Evolutionary conservation across 2,113 vertebrate species (phyloP).

Genomic region (Nettapus auritus): DNA sequence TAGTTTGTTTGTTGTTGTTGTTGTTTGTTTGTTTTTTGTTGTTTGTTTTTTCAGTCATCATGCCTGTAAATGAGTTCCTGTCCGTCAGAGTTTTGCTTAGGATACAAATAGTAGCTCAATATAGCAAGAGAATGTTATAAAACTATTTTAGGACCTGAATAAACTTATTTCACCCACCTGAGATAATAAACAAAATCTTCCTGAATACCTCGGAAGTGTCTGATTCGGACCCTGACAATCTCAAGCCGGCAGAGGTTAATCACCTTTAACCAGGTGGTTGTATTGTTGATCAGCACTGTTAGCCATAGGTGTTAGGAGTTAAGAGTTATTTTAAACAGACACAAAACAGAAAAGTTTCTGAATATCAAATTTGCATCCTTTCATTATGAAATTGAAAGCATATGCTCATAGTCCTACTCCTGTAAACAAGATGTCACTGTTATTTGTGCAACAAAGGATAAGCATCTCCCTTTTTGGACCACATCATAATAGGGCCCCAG

Average conservation of each 20-base stretch:
- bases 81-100: neutral
- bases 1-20: no score
- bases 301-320: neutral
- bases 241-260: neutral
- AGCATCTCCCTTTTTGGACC: no score
- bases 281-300: neutral
- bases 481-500: neutral
- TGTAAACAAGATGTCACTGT: neutral
- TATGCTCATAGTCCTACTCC: neutral
- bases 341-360: neutral
- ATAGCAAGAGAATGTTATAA: neutral
- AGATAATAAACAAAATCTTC: neutral
- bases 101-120: neutral
- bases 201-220: neutral
- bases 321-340: neutral
- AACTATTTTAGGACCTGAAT: neutral
- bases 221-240: neutral
- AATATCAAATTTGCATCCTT: neutral
- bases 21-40: neutral
- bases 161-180: neutral
- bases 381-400: neutral
- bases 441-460: neutral
- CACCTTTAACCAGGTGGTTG: neutral
- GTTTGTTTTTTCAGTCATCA: neutral
- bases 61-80: neutral